A percentile compares a stretch with the other conserved stretches of the same genome.
These are phyloP conservation scores for Luidia sarsii DNA, from an alignment of 53 echinoderm and acorn worm genomes.

Conservation along the genomic window DNA sequence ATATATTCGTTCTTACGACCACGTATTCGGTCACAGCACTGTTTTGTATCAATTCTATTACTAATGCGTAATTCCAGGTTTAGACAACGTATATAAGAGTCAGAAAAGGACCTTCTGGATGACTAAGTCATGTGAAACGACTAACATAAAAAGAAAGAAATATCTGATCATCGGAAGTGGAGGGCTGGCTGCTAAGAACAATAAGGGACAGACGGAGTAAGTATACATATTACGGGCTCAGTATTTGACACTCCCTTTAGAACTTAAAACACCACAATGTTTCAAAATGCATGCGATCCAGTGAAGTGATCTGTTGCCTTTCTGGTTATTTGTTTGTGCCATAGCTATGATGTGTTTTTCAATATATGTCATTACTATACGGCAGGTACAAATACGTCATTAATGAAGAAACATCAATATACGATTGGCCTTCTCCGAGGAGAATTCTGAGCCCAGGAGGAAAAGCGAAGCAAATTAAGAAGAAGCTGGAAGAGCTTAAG, in stretches of 20 bases:
- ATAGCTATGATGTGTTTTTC: not conserved
- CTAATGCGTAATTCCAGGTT: not conserved
- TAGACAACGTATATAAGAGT: slow-evolving; percentile 14
- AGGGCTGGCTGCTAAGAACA: slow-evolving; percentile 23
- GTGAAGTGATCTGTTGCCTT: not conserved
- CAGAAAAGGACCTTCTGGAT: slow-evolving; percentile 25
- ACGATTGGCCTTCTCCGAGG: slow-evolving; percentile 5
- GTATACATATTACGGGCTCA: not conserved
- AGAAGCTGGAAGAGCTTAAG: not conserved
- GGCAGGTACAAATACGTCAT: slow-evolving; percentile 11
- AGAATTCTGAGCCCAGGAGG: not conserved
- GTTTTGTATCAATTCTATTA: not conserved
- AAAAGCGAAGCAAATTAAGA: not conserved
- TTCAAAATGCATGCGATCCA: not conserved
- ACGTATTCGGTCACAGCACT: too few species aligned
- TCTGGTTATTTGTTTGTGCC: not conserved
- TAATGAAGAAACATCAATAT: slow-evolving; percentile 3
- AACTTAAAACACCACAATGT: not conserved
- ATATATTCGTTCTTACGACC: not conserved
- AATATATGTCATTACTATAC: not conserved
- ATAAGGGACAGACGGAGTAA: slow-evolving; percentile 20
- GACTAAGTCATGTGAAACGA: slow-evolving; percentile 21
- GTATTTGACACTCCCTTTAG: not conserved
- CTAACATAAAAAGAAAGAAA: slow-evolving; percentile 10
- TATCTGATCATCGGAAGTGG: slow-evolving; percentile 47